Conservation (phyloP, 2,888 invertebrate genomes). For the Serrognathus titanus region DNA sequence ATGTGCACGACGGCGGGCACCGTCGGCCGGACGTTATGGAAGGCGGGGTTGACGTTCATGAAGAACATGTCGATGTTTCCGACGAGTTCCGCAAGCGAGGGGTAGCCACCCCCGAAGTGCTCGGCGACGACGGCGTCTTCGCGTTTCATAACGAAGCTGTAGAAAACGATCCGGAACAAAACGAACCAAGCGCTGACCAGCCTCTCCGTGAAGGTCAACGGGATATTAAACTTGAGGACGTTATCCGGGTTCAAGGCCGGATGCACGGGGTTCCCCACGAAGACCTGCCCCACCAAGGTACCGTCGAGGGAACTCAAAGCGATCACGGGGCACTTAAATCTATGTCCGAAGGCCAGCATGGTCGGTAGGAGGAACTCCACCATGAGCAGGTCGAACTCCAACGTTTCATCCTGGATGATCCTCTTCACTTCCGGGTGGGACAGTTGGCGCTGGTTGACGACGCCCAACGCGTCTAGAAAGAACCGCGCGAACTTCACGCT, state of each 20-base stretch:
- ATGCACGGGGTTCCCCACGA: constrained; percentile 29
- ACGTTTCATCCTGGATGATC: constrained; percentile 14
- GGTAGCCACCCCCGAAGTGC: constrained; percentile 37
- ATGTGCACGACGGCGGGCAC: constrained; percentile 26
- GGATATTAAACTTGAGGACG: constrained; percentile 17
- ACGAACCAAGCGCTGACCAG: constrained; percentile 10
- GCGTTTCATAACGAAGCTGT: background rate
- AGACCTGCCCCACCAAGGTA: constrained; percentile 18
- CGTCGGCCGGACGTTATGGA: constrained; percentile 35
- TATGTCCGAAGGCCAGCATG: constrained; percentile 18
- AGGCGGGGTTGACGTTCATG: constrained; percentile 38
- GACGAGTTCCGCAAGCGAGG: constrained; percentile 30
- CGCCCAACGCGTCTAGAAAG: constrained; percentile 8
- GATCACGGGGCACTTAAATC: constrained; percentile 28
- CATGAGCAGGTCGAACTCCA: constrained; percentile 28
- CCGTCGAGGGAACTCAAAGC: constrained; percentile 27
- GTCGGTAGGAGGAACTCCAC: constrained; percentile 23
- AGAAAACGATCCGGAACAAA: background rate
- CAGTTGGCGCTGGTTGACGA: constrained; percentile 10
- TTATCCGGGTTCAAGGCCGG: constrained; percentile 24
- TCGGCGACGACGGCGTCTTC: constrained; percentile 4
- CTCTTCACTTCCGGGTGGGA: constrained; percentile 14
- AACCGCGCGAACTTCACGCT: constrained; percentile 9
- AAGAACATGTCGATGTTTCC: constrained; percentile 40
- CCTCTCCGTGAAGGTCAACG: constrained; percentile 21